Evolutionary conservation across 2,888 invertebrate species (phyloP), one percentile per base, ranked within the genome.

Genomic region (Hirtodrosophila histrioides): DNA sequence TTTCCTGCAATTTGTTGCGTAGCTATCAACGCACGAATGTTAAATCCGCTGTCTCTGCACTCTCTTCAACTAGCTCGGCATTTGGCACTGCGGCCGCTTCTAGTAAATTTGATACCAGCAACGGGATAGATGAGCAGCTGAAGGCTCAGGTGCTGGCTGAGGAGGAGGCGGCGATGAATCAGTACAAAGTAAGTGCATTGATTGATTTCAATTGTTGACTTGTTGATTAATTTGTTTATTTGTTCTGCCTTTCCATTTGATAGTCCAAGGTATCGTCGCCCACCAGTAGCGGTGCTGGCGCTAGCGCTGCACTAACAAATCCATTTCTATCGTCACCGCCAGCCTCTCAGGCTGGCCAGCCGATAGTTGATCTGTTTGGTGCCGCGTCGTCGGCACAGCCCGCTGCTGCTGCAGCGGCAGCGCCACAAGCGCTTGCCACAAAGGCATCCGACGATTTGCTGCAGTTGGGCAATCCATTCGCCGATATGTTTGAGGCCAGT

Each of bases 91-190:
- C 95, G 63, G 96, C 95, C 54, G 94, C 95, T 45, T 95, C 95
- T 57, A 93, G 95, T 33, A 94, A 95, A 54, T 94, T 95, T 71
- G 95, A 95, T 89, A 91, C 93, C 90, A 93, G 94, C 69, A 95
- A 95, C 88, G 95, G 95, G 56, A 95, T 97, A 66, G 97, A 97
- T 89, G 98, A 98, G 89, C 94, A 94, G 57, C 93, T 98, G 64
- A 95, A 95, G 89, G 95, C 96, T 86, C 96, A 97, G 91, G 97
- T 95, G 37, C 92, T 99, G 65, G 98, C 98, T 29, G 98, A 99
- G 90, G 99, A 99, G 91, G 98, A 98, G 91, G 97, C 97, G 27
- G 97, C 97, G 57, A 95, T 99, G 94, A 98, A 97, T 92, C 97
- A 97, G 92, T 97, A 98, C 91, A 98, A 98, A 95, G 98, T 97